Base-by-base conservation (phyloP, 2,797 vertebrate genomes). In the Simalia tracyae region DNA sequence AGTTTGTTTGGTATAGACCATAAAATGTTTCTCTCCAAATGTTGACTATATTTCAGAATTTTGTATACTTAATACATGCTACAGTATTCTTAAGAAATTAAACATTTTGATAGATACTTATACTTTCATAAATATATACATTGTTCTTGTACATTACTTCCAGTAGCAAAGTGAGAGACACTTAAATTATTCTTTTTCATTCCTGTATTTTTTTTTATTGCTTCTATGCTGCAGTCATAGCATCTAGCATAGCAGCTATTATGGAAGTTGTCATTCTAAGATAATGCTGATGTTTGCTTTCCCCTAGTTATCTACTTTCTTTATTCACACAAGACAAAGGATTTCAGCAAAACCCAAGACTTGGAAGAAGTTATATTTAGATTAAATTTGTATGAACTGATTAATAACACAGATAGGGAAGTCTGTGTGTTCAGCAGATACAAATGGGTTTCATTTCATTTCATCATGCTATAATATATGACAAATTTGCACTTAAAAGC, bases 401-500 rank as follows among this genome's bases (percentile, higher is more conserved):
- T 86, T 76, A 76, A 66, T 46, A 59, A 3, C 17, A 0, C 26
- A 76, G 22, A 63, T 54, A 56, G 54, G n/a, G 7, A 56, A 19
- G 1, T 88, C 84, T 92, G 0, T 64, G 28, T 76, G 89, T 63
- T 66, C 5, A 56, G 15, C 0, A 0, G 63, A 28, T 59, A 60
- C 1, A 92, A 92, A 93, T 36, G 36, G 36, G 46, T 91, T 0
- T 91, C 14, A 42, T 50, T 46, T 68, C 54, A 72, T 93, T 76
- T 19, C 4, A 54, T n/a, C 63, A 87, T 81, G 5, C 76, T 89
- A 50, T 68, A 31, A 54, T 26, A 61, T 54, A 22, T n/a, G 31
- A 68, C 4, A 59, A 5, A 60, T 94, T 90, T 87, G 36, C 6
- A 86, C 92, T 76, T 89, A 28, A 46, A 93, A 93, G 86, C 0